Evolutionary conservation across 2,113 vertebrate genomes (phyloP).

Genomic region (Petrocephalus zakoni): DNA sequence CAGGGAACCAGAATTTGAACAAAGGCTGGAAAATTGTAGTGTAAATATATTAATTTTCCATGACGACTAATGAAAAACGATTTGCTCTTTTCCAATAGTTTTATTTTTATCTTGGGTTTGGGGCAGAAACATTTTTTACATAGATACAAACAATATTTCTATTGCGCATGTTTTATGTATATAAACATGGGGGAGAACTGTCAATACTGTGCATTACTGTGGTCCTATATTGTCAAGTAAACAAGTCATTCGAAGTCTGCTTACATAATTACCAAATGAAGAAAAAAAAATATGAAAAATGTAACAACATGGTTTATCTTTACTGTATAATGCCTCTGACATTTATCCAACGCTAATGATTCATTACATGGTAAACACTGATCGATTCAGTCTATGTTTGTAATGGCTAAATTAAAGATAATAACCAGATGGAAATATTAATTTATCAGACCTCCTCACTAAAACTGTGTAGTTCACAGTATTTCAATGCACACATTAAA

Average conservation of each 20-base stretch:
- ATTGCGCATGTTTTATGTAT: slow-evolving; percentile 22
- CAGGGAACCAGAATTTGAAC: neutral
- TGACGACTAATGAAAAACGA: neutral
- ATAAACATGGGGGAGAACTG: slow-evolving; percentile 28
- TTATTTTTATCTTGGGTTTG: slow-evolving; percentile 42
- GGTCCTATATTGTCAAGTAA: slow-evolving; percentile 8
- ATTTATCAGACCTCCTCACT: neutral
- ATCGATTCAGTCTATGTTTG: neutral
- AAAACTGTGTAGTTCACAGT: slow-evolving; percentile 38
- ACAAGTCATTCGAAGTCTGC: neutral
- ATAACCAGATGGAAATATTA: neutral
- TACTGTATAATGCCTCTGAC: neutral
- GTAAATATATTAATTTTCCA: neutral
- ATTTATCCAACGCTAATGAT: neutral
- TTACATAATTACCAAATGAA: neutral
- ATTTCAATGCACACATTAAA: slow-evolving; percentile 56
- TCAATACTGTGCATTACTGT: neutral
- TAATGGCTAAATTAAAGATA: slow-evolving; percentile 19
- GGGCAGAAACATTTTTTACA: slow-evolving; percentile 29
- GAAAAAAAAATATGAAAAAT: neutral
- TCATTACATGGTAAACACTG: neutral
- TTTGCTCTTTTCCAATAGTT: slow-evolving; percentile 29
- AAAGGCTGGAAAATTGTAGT: neutral
- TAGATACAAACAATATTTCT: slow-evolving; percentile 29
- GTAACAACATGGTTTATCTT: neutral